Conservation (phyloP, 2,888 invertebrate genomes). For the Torymus aiolomorphi region DNA sequence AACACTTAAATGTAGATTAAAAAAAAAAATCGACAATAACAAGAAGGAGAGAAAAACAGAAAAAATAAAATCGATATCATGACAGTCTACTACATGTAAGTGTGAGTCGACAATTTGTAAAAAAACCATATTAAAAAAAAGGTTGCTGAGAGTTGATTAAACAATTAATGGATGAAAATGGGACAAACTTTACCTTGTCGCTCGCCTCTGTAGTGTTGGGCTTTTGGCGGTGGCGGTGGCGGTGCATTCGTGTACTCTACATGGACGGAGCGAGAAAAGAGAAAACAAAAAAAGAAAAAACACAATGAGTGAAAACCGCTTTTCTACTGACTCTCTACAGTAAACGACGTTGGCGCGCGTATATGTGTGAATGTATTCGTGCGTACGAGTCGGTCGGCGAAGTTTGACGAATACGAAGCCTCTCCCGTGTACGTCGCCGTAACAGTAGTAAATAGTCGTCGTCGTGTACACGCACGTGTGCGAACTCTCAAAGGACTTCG, state of each 20-base stretch:
- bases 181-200: constrained; percentile 71
- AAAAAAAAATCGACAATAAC: not conserved
- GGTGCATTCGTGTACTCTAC: constrained; percentile 75
- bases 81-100: constrained; percentile 10
- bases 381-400: constrained; percentile 34
- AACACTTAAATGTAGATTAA: constrained; percentile 13
- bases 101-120: constrained; percentile 20
- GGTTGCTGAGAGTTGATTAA: constrained; percentile 48
- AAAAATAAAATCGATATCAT: constrained; percentile 14
- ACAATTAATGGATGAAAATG: constrained; percentile 46
- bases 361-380: no score
- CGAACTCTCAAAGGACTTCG: not conserved
- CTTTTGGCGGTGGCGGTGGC: constrained; percentile 74
- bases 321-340: constrained; percentile 8
- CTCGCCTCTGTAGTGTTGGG: constrained; percentile 73
- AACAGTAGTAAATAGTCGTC: no score
- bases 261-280: constrained; percentile 52
- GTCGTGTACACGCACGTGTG: not conserved
- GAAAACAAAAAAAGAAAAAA: constrained; percentile 65
- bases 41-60: constrained; percentile 21
- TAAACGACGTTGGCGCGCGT: no score
- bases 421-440: not conserved
- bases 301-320: constrained; percentile 59
- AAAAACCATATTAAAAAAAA: constrained; percentile 45
- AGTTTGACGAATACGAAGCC: constrained; percentile 24